phyloP scores from a whole-genome alignment of 2,113 vertebrate species.

The Andinoacara biseriatus region DNA sequence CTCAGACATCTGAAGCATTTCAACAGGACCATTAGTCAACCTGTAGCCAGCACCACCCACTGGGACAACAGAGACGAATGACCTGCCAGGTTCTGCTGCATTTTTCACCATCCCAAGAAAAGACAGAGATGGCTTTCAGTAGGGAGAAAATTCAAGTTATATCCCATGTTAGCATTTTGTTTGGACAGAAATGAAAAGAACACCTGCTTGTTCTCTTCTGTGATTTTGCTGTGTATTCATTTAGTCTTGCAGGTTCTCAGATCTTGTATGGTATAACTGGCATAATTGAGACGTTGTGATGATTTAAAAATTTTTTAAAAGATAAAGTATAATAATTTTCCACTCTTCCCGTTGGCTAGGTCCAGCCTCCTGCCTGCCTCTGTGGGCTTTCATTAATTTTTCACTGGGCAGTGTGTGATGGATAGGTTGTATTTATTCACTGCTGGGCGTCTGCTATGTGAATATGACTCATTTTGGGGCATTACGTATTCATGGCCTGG shows the following conservation, averaged over 20 bases:
- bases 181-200: conserved; percentile 38
- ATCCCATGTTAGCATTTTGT: conserved; percentile 34
- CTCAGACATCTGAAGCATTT: conserved; percentile 73
- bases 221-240: conserved; percentile 8
- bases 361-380: conserved; percentile 66
- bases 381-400: conserved; percentile 92
- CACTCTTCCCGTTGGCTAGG: conserved; percentile 46
- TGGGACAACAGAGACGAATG: conserved; percentile 68
- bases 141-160: conserved; percentile 32
- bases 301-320: conserved; percentile 30
- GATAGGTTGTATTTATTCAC: conserved; percentile 98
- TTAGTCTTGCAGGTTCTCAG: conserved; percentile 22
- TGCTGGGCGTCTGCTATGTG: conserved; percentile 92
- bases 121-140: conserved; percentile 52
- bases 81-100: conserved; percentile 55
- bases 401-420: conserved; percentile 88
- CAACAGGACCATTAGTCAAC: conserved; percentile 73
- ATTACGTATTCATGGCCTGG: conserved; percentile 99
- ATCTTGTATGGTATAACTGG: conserved; percentile 12
- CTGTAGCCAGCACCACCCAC: conserved; percentile 68
- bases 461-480: conserved; percentile 97
- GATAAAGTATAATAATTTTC: conserved; percentile 57
- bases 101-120: conserved; percentile 60
- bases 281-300: conserved; percentile 39
- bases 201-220: conserved; percentile 29